These are phyloP conservation scores for Calycopis cecrops DNA, from an alignment of 1,140 invertebrate species.

Conservation along the genomic window DNA sequence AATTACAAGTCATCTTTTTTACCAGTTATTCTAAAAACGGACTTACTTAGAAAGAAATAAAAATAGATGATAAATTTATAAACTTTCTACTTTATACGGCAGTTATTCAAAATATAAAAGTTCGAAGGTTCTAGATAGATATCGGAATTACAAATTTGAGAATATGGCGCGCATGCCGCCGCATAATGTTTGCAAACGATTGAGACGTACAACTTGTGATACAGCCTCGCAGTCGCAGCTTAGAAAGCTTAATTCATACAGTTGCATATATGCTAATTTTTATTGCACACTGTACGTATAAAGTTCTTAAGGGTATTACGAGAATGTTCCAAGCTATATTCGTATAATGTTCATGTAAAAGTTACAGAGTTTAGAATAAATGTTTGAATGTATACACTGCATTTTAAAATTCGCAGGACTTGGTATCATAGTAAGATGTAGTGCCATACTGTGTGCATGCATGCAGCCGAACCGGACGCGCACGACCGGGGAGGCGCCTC, in stretches of 20 bases:
- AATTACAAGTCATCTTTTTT: too few species aligned
- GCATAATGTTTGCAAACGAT: slow-evolving; percentile 2
- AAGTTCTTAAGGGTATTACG: slow-evolving; percentile 3
- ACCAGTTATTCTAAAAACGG: too few species aligned
- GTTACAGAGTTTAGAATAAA: not conserved
- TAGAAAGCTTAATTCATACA: slow-evolving; percentile 4
- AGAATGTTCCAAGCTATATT: not conserved
- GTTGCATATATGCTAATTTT: slow-evolving; percentile 11
- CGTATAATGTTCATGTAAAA: not conserved
- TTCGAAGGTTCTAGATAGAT: not conserved
- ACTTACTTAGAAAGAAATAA: too few species aligned
- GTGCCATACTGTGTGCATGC: too few species aligned
- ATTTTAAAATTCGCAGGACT: too few species aligned
- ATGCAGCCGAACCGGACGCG: too few species aligned
- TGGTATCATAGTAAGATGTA: too few species aligned
- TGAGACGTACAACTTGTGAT: not conserved
- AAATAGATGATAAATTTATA: too few species aligned
- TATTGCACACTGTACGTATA: slow-evolving; percentile 2
- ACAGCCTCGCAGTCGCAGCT: not conserved
- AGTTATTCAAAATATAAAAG: too few species aligned
- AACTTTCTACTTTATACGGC: too few species aligned
- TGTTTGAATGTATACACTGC: too few species aligned
- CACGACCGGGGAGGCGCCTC: too few species aligned
- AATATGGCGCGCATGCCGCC: not conserved
- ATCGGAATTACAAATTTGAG: not conserved